Evolutionary conservation across 2,888 invertebrate species (phyloP).

Genomic region (Capitulum mitella): DNA sequence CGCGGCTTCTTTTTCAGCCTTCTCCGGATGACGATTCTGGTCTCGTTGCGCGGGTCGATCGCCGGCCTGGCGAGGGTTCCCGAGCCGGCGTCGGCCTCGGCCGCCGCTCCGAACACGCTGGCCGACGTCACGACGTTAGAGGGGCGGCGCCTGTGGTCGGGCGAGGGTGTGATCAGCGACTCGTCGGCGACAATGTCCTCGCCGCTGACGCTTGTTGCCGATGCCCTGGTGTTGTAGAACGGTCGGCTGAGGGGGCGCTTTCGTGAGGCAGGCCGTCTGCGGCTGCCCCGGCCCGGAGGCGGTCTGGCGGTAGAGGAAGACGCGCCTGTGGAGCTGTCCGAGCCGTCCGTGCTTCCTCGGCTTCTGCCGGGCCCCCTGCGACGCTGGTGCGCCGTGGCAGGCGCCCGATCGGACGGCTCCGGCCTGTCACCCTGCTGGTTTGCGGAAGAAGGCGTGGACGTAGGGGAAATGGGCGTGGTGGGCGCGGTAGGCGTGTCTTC

Average conservation of each 20-base stretch:
- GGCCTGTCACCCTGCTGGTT: too few species aligned
- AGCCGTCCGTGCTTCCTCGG: too few species aligned
- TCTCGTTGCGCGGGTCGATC: neutral
- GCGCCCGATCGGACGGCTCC: too few species aligned
- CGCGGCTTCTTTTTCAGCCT: neutral
- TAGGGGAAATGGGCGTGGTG: too few species aligned
- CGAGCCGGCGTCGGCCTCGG: neutral
- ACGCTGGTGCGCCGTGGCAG: too few species aligned
- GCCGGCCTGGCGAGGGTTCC: neutral
- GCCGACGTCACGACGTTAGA: neutral
- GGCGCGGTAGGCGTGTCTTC: too few species aligned
- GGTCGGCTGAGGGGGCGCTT: too few species aligned
- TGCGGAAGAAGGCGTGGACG: too few species aligned
- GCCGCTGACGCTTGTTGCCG: neutral
- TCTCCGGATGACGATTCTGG: neutral
- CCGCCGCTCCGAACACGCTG: neutral
- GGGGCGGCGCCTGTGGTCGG: neutral
- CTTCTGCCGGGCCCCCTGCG: too few species aligned
- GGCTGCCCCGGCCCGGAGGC: neutral
- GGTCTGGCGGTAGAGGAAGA: neutral
- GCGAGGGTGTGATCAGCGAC: too few species aligned
- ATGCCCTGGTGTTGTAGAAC: too few species aligned
- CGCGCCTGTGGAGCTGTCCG: neutral
- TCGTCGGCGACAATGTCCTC: neutral
- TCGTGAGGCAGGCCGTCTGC: neutral